phyloP scores from a whole-genome alignment of 2,797 vertebrate species.

The Anguilla anguilla region DNA sequence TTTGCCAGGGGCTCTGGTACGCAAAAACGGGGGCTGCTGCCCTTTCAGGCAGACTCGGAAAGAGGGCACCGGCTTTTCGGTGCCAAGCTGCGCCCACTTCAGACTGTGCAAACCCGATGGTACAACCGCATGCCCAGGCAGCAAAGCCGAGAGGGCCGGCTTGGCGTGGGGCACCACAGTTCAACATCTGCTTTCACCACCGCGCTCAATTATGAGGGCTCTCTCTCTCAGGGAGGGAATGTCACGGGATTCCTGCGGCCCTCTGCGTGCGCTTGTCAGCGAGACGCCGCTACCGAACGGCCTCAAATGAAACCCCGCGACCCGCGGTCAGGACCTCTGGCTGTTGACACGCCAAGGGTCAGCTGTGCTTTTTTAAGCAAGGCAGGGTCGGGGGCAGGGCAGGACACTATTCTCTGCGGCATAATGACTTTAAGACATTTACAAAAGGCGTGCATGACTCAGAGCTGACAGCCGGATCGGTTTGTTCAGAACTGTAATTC shows the following conservation, averaged over 20 bases:
- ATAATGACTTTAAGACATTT: background rate
- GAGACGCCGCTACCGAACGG: background rate
- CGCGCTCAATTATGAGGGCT: conserved; percentile 40
- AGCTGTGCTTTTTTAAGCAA: background rate
- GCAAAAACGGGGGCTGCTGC: conserved; percentile 45
- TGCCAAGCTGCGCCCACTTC: conserved; percentile 56
- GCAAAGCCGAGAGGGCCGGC: background rate
- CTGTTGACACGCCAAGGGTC: background rate
- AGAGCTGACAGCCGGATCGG: background rate
- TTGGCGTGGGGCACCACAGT: conserved; percentile 20
- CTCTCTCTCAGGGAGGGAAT: conserved; percentile 35
- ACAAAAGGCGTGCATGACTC: background rate
- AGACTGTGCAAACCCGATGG: conserved; percentile 36
- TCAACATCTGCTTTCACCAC: conserved; percentile 44
- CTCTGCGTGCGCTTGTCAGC: conserved; percentile 50
- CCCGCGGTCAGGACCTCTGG: background rate
- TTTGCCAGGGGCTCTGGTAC: conserved; percentile 37
- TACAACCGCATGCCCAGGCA: background rate
- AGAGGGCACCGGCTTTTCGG: conserved; percentile 48
- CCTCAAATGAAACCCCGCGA: background rate
- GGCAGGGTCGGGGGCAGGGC: background rate
- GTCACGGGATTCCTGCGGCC: conserved; percentile 37
- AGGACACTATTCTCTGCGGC: background rate
- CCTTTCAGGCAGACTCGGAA: conserved; percentile 49
- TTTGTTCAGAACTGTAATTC: background rate